These are phyloP conservation scores for Strongylocentrotus purpuratus DNA, from an alignment of 35 echinoderm and acorn worm species.

Conservation along the genomic window DNA sequence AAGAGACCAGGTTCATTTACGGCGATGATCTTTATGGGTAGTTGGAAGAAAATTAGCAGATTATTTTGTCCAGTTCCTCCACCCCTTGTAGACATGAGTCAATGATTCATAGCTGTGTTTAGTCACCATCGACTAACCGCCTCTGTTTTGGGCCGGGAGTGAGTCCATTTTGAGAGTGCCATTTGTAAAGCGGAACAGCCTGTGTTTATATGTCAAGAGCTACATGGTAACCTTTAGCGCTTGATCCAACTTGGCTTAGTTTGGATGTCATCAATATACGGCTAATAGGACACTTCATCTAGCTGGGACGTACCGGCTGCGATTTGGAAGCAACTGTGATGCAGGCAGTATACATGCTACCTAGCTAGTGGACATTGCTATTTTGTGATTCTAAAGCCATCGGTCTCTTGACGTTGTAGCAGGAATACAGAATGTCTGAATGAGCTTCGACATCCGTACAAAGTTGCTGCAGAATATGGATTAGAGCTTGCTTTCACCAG, in stretches of 20 bases:
- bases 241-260: neutral
- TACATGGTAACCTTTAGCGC: neutral
- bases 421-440: neutral
- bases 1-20: neutral
- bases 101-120: neutral
- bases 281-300: neutral
- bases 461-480: neutral
- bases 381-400: neutral
- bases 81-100: neutral
- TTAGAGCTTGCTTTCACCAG: neutral
- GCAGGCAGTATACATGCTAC: neutral
- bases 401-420: neutral
- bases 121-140: neutral
- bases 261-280: neutral
- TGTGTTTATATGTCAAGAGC: neutral
- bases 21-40: neutral
- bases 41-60: neutral
- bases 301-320: neutral
- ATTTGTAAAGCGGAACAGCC: neutral
- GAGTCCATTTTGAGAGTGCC: neutral
- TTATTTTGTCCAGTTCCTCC: conserved; percentile 10
- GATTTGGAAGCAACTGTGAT: neutral
- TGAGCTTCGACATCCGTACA: neutral
- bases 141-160: neutral
- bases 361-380: neutral